Evolutionary conservation across 2,113 vertebrate species (phyloP), one percentile per base, ranked within the genome.

Genomic region (Garra rufa): DNA sequence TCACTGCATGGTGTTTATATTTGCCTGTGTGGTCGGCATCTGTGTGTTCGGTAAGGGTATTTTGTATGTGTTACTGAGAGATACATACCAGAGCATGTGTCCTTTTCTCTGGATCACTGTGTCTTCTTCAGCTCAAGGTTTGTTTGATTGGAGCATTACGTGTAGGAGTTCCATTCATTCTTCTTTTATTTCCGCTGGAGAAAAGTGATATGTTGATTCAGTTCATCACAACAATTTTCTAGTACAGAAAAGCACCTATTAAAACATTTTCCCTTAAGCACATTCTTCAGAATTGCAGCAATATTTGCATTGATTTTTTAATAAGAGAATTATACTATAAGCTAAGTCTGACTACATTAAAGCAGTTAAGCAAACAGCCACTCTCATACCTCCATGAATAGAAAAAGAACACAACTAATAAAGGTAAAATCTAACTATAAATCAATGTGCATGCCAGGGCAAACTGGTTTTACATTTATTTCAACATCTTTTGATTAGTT

Each of bases 201-300:
- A 65, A 84, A 85, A 88, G 38, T 41, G n/a, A 85, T 67, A 83
- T 61, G 71, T 85, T 83, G 63, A 65, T 67, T 83, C 30, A 71
- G 30, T 69, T 84, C 69, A 80, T 77, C 63, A 85, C 57, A 50
- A 84, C 82, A 84, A 67, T 48, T 48, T 38, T 78, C 63, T 70
- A 46, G 38, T 55, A 78, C 26, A 84, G 48, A 67, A 69, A 69
- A 69, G n/a, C 74, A 41, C 19, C 75, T 14, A 78, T 78, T 78
- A 61, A 78, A 61, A 78, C 24, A 38, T 30, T 50, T 76, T 77
- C 63, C 55, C 30, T 67, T 84, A 9, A n/a, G 30, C 69, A 30
- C 9, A 44, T 61, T 77, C 21, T 57, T 3, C 3, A 44, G 8
- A 78, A 43, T 77, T 59, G 9, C 73, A 43, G 44, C 28, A 52